These are phyloP conservation scores for Chelonia mydas DNA, from an alignment of 2,797 vertebrate species.

Conservation along the genomic window DNA sequence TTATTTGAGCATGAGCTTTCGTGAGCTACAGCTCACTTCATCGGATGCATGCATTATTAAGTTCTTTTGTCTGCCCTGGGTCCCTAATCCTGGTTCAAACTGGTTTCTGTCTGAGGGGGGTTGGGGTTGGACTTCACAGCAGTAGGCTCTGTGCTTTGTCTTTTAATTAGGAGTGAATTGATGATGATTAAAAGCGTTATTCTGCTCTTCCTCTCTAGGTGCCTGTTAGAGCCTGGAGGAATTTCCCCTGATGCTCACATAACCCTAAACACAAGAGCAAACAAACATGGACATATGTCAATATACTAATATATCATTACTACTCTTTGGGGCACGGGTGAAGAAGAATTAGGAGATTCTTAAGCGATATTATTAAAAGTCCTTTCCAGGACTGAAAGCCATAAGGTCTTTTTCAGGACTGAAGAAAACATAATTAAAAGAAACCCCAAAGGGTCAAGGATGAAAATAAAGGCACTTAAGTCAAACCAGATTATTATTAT, in stretches of 20 bases:
- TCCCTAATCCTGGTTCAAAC: neutral
- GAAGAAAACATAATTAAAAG: neutral
- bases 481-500: neutral
- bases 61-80: neutral
- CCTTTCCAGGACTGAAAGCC: neutral
- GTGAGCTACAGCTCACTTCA: too few species aligned
- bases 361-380: neutral
- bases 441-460: neutral
- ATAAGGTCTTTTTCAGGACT: neutral
- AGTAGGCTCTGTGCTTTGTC: neutral
- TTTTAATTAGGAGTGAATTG: neutral
- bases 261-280: neutral
- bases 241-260: neutral
- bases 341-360: neutral
- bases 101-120: neutral
- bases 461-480: neutral
- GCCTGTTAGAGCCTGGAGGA: neutral
- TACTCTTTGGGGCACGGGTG: neutral
- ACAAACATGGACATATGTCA: neutral
- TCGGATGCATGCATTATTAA: too few species aligned
- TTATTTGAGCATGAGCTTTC: too few species aligned
- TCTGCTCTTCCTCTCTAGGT: neutral
- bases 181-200: neutral
- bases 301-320: neutral
- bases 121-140: neutral